Base-by-base conservation (phyloP, 2,888 invertebrate species). In the Rosalia funebris region DNA sequence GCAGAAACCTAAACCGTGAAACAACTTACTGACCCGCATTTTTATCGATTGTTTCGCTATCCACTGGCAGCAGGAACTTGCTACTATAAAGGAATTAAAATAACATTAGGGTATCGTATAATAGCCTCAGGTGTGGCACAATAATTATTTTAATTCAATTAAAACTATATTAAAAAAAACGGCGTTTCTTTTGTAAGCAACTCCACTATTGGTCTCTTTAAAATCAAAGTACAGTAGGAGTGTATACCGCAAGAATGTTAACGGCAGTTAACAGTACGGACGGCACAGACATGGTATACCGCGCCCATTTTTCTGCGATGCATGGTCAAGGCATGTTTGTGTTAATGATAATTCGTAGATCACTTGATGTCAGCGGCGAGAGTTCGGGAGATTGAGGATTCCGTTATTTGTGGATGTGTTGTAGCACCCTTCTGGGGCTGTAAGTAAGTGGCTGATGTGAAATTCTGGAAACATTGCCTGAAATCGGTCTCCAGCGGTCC, bases 401-500 rank as follows among this genome's bases (percentile, higher is more conserved):
- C 37, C 39, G 37, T 14, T 50, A 34, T 53, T 41, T 41, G 53
- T 11, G 50, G 56, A 66, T 58, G 61, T 64, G 57, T 62, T 46
- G 50, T 46, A 56, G 62, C 57, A 66, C 71, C 70, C 71, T 65
- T 34, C 63, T 65, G 70, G 71, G 67, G 71, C 59, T 68, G 70
- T 71, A 70, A 71, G 66, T 60, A 65, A 58, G 62, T 63, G 56
- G 62, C 63, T 60, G 63, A 59, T 68, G 66, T 50, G 63, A 62
- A 72, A 72, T 71, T 71, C 71, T 48, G 64, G 66, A 71, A 71
- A 71, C 66, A 66, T 63, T 53, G 63, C 62, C 62, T 64, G 65
- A 63, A 73, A 73, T 73, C 68, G 73, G 65, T 73, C 73, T 71
- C 73, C 42, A 62, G 71, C 62, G 73, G 65, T 55, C 56, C 50